Evolutionary conservation across 2,113 vertebrate genomes (phyloP).

Genomic region (Casuarius casuarius): DNA sequence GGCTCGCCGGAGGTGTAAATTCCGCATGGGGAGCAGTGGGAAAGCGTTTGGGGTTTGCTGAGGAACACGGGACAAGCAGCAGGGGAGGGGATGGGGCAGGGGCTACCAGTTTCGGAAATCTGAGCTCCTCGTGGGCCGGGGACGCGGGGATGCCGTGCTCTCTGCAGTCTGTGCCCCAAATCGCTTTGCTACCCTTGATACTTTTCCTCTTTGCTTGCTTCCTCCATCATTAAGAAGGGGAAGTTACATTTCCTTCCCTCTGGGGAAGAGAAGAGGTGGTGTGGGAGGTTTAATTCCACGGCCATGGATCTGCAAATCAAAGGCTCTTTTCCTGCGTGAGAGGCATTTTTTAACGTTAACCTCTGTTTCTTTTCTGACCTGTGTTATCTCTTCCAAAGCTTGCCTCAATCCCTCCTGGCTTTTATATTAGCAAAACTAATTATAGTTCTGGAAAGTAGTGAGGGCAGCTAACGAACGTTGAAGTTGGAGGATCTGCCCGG

Average conservation of each 20-base stretch:
- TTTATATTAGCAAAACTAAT: background rate
- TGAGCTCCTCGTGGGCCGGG: background rate
- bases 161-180: background rate
- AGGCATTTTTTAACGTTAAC: rapidly evolving
- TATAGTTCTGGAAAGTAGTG: background rate
- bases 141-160: background rate
- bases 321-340: rapidly evolving
- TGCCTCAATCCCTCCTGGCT: background rate
- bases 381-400: background rate
- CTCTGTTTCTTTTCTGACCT: background rate
- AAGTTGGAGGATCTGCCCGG: background rate
- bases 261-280: background rate
- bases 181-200: background rate
- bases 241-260: background rate
- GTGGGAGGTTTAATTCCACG: background rate
- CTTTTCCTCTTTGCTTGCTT: background rate
- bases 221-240: background rate
- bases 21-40: background rate
- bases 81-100: rapidly evolving
- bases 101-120: background rate
- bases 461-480: background rate
- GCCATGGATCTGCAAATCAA: rapidly evolving
- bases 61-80: background rate
- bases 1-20: rapidly evolving
- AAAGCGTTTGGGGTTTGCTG: rapidly evolving